A percentile compares a stretch with the other conserved stretches of the same genome.
Evolutionary conservation across 2,113 vertebrate genomes (phyloP).

Genomic region (Stomatorhinus ivindoensis): DNA sequence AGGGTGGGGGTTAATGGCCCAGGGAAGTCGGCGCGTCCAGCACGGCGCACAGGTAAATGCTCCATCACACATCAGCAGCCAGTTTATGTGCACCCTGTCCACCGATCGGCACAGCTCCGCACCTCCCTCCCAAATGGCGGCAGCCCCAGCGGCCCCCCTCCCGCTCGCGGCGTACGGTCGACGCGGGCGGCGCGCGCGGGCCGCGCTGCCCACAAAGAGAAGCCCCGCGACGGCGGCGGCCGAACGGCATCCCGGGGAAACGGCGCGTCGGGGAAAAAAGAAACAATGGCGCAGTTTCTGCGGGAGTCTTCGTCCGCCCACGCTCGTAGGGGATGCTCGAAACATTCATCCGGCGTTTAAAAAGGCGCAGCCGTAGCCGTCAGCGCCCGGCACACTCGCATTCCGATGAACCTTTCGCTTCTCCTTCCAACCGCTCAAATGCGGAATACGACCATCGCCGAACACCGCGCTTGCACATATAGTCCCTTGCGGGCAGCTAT

Average conservation of each 20-base stretch:
- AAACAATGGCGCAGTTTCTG: conserved; percentile 53
- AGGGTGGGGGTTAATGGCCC: background rate
- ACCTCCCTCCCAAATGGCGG: conserved; percentile 9
- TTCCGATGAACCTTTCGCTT: conserved; percentile 53
- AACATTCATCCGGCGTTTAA: background rate
- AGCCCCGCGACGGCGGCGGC: conserved; percentile 48
- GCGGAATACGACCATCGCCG: conserved; percentile 24
- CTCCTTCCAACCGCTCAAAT: conserved; percentile 51
- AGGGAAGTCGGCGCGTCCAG: background rate
- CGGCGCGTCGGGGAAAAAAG: conserved; percentile 36
- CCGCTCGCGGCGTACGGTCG: conserved; percentile 54
- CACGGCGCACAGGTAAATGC: background rate
- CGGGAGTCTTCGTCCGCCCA: background rate
- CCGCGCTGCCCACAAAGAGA: conserved; percentile 60
- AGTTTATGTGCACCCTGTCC: background rate
- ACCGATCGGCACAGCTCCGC: background rate
- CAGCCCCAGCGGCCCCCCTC: conserved; percentile 29
- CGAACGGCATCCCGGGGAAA: conserved; percentile 24
- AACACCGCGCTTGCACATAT: background rate
- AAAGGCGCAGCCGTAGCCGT: background rate
- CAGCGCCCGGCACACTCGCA: conserved; percentile 33
- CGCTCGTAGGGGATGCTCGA: background rate
- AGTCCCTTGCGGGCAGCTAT: background rate
- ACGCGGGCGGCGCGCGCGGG: background rate
- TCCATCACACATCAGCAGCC: background rate